These are phyloP conservation scores for Steinernema scapterisci DNA, from an alignment of 2,888 invertebrate species.

Conservation along the genomic window DNA sequence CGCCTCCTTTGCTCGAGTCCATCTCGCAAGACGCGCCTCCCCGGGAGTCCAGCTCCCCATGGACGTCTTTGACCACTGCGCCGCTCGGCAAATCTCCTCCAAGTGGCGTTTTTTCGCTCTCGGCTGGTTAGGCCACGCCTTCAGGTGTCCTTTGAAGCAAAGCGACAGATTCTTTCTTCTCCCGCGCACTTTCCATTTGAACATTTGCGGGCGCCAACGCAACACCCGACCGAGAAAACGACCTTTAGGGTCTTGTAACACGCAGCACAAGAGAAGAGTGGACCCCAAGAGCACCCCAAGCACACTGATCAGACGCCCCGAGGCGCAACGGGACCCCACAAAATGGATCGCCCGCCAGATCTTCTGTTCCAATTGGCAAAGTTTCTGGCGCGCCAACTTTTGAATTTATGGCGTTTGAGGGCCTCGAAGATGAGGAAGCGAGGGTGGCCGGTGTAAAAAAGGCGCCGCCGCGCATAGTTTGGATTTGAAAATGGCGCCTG, in stretches of 20 bases:
- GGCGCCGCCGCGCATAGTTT: conserved; percentile 22
- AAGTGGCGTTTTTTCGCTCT: conserved; percentile 10
- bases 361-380: too few relatives aligned
- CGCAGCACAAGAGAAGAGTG: not conserved
- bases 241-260: too few relatives aligned
- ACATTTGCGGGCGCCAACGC: conserved; percentile 10
- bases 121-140: not conserved
- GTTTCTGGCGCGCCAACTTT: conserved; percentile 11
- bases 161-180: conserved; percentile 5
- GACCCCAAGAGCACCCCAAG: not conserved
- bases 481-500: conserved; percentile 31
- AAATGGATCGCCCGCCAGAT: conserved; percentile 10
- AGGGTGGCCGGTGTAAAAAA: not conserved
- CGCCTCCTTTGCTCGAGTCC: not conserved
- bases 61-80: conserved; percentile 10
- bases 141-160: not conserved
- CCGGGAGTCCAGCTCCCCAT: conserved; percentile 7
- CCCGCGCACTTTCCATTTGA: conserved; percentile 22
- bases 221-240: too few relatives aligned
- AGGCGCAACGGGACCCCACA: not conserved
- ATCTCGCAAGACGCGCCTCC: conserved; percentile 11
- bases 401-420: conserved; percentile 22
- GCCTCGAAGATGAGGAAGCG: not conserved
- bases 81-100: not conserved
- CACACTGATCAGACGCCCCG: not conserved